These are phyloP conservation scores for Hypothenemus hampei DNA, from an alignment of 1,140 invertebrate species.

Conservation along the genomic window DNA sequence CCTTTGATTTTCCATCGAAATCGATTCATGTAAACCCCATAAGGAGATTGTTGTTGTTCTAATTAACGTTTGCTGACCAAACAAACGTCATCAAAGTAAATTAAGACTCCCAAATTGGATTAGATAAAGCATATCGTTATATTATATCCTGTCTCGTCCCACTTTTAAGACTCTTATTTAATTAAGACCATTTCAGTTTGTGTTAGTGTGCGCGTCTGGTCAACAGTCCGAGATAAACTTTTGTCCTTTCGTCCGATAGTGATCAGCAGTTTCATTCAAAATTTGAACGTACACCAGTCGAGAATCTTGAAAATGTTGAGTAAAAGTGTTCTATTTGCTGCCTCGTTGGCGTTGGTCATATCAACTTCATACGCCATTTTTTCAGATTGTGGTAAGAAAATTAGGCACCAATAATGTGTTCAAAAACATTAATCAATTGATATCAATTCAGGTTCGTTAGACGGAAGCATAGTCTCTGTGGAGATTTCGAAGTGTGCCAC, in stretches of 20 bases:
- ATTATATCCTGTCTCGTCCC: no score
- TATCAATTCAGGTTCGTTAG: constrained; percentile 52
- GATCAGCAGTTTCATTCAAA: neutral
- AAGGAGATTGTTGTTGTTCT: no score
- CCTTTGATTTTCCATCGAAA: no score
- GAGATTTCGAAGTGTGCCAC: constrained; percentile 53
- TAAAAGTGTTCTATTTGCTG: neutral
- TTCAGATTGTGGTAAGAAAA: constrained; percentile 7
- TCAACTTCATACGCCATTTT: neutral
- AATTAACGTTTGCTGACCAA: no score
- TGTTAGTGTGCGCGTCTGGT: no score
- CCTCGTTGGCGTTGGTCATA: neutral
- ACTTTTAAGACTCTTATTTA: no score
- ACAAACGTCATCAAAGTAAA: no score
- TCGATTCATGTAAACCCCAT: no score
- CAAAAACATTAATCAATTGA: constrained; percentile 8
- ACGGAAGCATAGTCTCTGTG: constrained; percentile 52
- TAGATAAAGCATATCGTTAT: no score
- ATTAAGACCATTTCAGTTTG: no score
- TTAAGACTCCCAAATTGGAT: no score
- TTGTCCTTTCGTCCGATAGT: neutral
- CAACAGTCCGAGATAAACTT: constrained; percentile 13
- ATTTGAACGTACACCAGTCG: neutral
- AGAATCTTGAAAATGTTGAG: neutral
- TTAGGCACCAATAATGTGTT: neutral